Conservation (phyloP, 2,113 vertebrate genomes). For the Thunnus maccoyii region DNA sequence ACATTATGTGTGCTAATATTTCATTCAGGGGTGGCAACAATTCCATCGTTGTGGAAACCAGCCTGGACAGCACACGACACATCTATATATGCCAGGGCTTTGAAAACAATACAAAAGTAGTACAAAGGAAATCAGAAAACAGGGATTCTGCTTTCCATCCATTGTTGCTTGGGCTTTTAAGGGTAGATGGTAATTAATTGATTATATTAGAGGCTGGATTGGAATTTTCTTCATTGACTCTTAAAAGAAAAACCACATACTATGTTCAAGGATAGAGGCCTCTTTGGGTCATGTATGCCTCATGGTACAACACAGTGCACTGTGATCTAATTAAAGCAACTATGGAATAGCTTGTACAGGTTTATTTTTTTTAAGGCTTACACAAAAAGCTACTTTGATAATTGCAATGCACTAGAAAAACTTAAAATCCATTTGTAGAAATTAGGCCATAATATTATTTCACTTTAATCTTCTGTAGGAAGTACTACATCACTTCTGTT, state of each 20-base stretch:
- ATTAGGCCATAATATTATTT: not conserved
- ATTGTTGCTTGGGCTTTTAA: not conserved
- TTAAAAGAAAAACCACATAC: not conserved
- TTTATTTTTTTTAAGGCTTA: not conserved
- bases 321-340: slow-evolving; percentile 25
- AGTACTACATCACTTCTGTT: not conserved
- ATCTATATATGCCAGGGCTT: not conserved
- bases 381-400: slow-evolving; percentile 14
- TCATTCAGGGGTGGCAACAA: not conserved
- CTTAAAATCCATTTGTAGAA: slow-evolving; percentile 19
- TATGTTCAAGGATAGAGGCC: not conserved
- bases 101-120: too few species aligned
- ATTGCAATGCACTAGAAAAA: not conserved
- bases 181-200: not conserved
- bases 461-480: not conserved
- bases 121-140: not conserved
- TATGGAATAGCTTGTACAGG: not conserved
- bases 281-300: not conserved
- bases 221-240: not conserved
- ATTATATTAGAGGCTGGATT: slow-evolving; percentile 1
- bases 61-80: not conserved
- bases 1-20: not conserved
- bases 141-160: not conserved
- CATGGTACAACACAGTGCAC: not conserved
- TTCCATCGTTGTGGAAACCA: not conserved